These are phyloP conservation scores for Phalacrocorax carbo DNA, from an alignment of 2,113 vertebrate species.

Conservation along the genomic window DNA sequence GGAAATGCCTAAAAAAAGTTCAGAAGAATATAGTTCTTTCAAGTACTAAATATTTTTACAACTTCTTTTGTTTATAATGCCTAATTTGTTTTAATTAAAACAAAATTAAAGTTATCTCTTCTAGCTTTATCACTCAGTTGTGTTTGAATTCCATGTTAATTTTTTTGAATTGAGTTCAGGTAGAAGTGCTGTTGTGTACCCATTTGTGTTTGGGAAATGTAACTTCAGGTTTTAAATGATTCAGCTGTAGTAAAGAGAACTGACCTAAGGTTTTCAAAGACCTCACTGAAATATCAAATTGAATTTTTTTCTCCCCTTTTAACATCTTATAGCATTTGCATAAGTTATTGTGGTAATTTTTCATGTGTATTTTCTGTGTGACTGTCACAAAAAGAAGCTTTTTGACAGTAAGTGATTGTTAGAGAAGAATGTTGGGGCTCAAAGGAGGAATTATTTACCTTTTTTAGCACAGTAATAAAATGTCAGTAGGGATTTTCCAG, in stretches of 20 bases:
- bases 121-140: neutral
- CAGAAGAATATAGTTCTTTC: neutral
- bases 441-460: neutral
- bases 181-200: neutral
- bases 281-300: neutral
- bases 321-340: neutral
- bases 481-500: neutral
- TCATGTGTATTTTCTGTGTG: neutral
- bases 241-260: neutral
- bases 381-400: neutral
- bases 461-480: neutral
- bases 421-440: neutral
- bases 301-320: neutral
- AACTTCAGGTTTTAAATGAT: neutral
- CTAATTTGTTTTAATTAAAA: neutral
- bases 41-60: neutral
- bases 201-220: neutral
- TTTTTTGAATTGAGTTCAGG: neutral
- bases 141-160: neutral
- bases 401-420: neutral
- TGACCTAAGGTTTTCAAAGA: neutral
- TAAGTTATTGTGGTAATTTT: neutral
- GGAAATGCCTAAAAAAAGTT: neutral
- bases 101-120: neutral
- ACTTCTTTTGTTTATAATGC: neutral